phyloP scores from a whole-genome alignment of 1,140 invertebrate genomes.

The Sesamia nonagrioides region DNA sequence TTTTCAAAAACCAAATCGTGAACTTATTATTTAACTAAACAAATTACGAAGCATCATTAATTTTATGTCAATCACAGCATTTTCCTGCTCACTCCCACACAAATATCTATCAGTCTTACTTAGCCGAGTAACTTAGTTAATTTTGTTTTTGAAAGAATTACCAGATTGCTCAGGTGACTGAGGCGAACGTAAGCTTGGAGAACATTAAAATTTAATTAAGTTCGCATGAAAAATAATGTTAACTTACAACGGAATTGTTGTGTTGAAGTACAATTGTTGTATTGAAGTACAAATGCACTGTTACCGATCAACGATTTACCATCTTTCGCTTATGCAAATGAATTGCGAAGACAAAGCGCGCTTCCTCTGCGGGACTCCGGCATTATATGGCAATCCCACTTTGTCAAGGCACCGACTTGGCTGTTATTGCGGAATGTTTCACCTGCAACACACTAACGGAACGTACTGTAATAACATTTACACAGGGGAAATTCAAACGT shows the following conservation, averaged over 20 bases:
- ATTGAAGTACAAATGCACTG: constrained; percentile 45
- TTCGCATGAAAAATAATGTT: constrained; percentile 54
- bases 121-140: constrained; percentile 70
- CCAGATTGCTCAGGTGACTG: constrained; percentile 62
- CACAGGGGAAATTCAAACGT: constrained; percentile 84
- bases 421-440: constrained; percentile 74
- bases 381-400: constrained; percentile 57
- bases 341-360: constrained; percentile 42
- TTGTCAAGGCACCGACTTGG: constrained; percentile 55
- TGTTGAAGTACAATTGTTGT: not conserved
- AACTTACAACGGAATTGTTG: not conserved
- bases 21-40: constrained; percentile 55
- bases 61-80: constrained; percentile 66
- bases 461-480: constrained; percentile 83
- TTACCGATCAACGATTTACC: constrained; percentile 44
- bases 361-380: constrained; percentile 30
- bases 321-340: constrained; percentile 47
- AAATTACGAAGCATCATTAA: constrained; percentile 54
- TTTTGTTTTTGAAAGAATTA: constrained; percentile 64
- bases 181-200: not conserved
- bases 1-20: not conserved
- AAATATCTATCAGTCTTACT: constrained; percentile 77
- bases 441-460: constrained; percentile 69
- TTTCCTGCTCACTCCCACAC: constrained; percentile 55
- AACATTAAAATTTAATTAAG: constrained; percentile 31